Conservation (phyloP, 2,797 vertebrate species). For the Remorina albescens region DNA sequence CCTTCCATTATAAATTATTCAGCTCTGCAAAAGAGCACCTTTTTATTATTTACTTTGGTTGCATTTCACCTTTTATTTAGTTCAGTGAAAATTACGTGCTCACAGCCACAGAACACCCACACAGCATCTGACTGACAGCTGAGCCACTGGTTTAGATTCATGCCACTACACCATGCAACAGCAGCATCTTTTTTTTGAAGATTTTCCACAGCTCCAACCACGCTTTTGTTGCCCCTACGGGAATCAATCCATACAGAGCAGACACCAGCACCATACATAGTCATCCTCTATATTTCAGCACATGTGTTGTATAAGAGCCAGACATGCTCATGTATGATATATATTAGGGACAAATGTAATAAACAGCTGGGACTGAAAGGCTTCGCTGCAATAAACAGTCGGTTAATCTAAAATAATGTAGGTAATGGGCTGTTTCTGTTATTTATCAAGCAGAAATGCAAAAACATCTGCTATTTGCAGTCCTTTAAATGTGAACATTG, state of each 20-base stretch:
- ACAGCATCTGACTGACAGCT: conserved; percentile 1
- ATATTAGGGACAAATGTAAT: not conserved
- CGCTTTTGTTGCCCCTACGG: not conserved
- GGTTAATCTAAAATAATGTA: not conserved
- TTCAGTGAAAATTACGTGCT: not conserved
- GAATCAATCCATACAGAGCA: conserved; percentile 14
- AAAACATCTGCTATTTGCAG: not conserved
- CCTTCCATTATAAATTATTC: not conserved
- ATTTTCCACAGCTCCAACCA: not conserved
- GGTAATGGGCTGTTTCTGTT: not conserved
- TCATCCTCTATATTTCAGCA: not conserved
- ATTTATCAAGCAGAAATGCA: not conserved
- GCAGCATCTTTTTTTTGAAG: not conserved
- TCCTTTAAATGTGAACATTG: not conserved
- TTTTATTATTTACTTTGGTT: not conserved
- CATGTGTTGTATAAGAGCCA: not conserved
- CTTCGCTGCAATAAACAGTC: not conserved
- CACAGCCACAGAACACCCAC: not conserved
- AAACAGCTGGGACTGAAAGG: not conserved
- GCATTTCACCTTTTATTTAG: not conserved
- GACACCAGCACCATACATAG: not conserved
- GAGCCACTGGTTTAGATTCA: conserved; percentile 26
- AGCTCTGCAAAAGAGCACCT: not conserved
- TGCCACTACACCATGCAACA: conserved; percentile 6
- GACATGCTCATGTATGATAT: not conserved